Evolutionary conservation across 1,140 invertebrate genomes (phyloP).

Genomic region (Cardiocondyla obscurior): DNA sequence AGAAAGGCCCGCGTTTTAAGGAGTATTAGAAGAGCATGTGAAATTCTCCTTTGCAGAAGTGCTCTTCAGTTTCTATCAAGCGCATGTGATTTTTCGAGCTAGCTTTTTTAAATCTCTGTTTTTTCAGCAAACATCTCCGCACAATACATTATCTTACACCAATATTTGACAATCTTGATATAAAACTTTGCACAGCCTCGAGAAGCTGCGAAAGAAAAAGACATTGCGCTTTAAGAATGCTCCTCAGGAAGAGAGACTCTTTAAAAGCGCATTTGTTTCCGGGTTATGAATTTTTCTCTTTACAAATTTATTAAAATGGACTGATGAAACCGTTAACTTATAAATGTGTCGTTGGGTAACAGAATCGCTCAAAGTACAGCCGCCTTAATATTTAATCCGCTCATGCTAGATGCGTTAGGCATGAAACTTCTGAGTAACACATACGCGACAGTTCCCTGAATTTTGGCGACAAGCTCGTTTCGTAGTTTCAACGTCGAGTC

Average conservation of each 20-base stretch:
- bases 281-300: background rate
- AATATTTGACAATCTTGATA: slow-evolving; percentile 23
- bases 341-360: background rate
- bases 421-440: background rate
- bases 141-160: background rate
- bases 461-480: background rate
- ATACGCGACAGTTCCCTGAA: background rate
- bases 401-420: background rate
- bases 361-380: background rate
- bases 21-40: background rate
- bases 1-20: background rate
- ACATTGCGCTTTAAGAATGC: background rate
- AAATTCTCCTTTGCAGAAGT: background rate
- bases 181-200: background rate
- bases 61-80: background rate
- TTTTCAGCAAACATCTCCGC: background rate
- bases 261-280: background rate
- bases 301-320: background rate
- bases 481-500: background rate
- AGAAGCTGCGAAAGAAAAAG: background rate
- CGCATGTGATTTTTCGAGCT: background rate
- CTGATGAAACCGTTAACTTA: background rate
- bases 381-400: slow-evolving; percentile 31
- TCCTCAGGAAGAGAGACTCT: background rate
- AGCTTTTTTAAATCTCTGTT: background rate